These are phyloP conservation scores for Bettongia penicillata DNA, from an alignment of 2,113 vertebrate genomes.

Conservation along the genomic window DNA sequence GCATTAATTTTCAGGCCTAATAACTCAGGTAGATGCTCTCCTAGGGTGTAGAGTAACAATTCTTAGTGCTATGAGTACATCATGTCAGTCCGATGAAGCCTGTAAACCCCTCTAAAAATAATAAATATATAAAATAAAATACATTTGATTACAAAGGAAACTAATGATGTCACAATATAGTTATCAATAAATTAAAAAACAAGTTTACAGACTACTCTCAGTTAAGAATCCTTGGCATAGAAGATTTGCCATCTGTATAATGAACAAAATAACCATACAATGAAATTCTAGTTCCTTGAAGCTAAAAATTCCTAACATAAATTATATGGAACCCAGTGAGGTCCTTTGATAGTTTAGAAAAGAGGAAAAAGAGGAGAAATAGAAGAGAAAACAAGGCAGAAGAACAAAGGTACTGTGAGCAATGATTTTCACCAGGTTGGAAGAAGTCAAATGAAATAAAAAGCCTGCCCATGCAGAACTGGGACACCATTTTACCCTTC, in stretches of 20 bases:
- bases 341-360: neutral
- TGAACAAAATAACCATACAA: neutral
- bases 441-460: neutral
- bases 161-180: neutral
- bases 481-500: neutral
- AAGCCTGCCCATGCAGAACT: neutral
- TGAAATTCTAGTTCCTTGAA: neutral
- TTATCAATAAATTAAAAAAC: neutral
- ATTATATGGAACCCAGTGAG: neutral
- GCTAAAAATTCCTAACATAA: neutral
- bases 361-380: neutral
- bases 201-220: neutral
- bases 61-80: neutral
- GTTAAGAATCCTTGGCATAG: neutral
- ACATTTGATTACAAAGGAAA: neutral
- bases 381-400: neutral
- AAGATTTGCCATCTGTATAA: neutral
- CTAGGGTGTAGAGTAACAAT: neutral
- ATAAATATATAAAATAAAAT: no score
- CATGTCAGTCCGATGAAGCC: neutral
- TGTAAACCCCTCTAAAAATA: neutral
- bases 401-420: neutral
- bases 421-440: neutral
- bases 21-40: no score
- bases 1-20: no score